Evolutionary conservation across 2,797 vertebrate species (phyloP).

Genomic region (Antennarius maculatus): DNA sequence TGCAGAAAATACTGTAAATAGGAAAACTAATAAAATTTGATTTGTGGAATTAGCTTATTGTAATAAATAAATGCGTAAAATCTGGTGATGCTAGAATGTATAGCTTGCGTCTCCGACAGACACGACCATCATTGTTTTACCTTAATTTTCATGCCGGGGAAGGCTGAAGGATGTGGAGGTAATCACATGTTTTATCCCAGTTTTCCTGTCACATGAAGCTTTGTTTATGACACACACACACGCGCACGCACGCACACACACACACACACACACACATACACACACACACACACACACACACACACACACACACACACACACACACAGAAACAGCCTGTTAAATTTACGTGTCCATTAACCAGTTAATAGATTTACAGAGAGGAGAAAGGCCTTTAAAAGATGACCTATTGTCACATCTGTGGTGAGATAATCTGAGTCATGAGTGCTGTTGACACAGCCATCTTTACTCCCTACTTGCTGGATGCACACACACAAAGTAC

Average conservation of each 20-base stretch:
- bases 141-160: not conserved
- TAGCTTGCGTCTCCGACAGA: too few relatives aligned
- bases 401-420: slow-evolving; percentile 81
- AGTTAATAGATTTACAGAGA: slow-evolving; percentile 72
- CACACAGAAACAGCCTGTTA: slow-evolving; percentile 43
- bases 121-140: too few relatives aligned
- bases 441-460: slow-evolving; percentile 72
- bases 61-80: too few relatives aligned
- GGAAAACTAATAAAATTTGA: too few relatives aligned
- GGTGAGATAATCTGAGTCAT: slow-evolving; percentile 79
- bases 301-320: slow-evolving; percentile 17
- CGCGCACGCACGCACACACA: not conserved
- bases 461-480: slow-evolving; percentile 38
- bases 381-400: slow-evolving; percentile 75
- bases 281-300: slow-evolving; percentile 1
- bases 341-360: slow-evolving; percentile 75
- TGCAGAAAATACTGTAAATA: too few relatives aligned
- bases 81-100: too few relatives aligned
- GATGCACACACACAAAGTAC: slow-evolving; percentile 23
- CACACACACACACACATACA: not conserved
- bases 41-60: too few relatives aligned
- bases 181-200: slow-evolving; percentile 42
- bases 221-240: slow-evolving; percentile 4
- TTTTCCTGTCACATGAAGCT: slow-evolving; percentile 34
- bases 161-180: slow-evolving; percentile 20